phyloP scores from a whole-genome alignment of 2,113 vertebrate species.

The Pogonocichla stellata region DNA sequence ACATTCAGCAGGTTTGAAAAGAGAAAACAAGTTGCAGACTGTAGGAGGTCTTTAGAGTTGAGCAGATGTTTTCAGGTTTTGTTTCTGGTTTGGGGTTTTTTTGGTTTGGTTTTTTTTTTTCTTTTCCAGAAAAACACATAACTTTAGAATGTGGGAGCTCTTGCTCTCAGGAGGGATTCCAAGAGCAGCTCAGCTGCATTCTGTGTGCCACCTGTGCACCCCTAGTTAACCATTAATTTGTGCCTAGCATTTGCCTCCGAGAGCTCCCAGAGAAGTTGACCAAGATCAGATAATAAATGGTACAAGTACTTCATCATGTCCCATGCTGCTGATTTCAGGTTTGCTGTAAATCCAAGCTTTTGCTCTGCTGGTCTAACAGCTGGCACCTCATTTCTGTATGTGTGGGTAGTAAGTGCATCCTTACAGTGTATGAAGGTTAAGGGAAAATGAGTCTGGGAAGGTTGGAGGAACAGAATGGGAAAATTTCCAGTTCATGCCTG shows the following conservation, averaged over 20 bases:
- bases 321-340: background rate
- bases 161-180: background rate
- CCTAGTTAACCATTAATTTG: background rate
- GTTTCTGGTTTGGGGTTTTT: background rate
- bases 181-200: background rate
- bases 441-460: background rate
- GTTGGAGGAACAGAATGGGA: background rate
- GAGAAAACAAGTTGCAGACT: conserved; percentile 25
- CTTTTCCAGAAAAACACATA: background rate
- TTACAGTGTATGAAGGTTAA: background rate
- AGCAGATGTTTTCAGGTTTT: conserved; percentile 42
- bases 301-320: background rate
- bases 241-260: background rate
- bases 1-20: conserved; percentile 8
- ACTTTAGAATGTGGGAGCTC: background rate
- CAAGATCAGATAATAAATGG: background rate
- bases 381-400: background rate
- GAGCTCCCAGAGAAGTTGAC: background rate
- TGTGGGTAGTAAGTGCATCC: background rate
- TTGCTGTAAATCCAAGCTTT: background rate
- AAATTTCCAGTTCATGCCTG: background rate
- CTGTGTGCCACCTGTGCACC: background rate
- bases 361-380: background rate
- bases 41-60: conserved; percentile 18
- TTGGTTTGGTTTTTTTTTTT: background rate